phyloP scores from a whole-genome alignment of 30 jellyfish, hydroid and myxozoan species.

The Turritopsis dohrnii region DNA sequence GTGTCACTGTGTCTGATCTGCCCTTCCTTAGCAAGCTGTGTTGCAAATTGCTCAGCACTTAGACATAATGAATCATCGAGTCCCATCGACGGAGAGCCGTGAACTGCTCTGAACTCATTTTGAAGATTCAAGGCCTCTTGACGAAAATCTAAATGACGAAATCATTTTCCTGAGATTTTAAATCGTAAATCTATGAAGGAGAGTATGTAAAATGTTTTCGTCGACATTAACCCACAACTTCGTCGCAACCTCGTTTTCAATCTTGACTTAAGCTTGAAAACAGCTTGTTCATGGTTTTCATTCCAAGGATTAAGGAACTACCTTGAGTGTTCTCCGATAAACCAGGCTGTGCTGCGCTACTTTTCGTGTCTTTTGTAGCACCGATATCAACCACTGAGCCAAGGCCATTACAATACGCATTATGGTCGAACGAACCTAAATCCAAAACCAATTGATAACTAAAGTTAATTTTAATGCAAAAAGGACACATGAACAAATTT shows the following conservation, averaged over 20 bases:
- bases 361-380: neutral
- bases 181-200: neutral
- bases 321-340: slow-evolving; percentile 28
- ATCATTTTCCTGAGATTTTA: neutral
- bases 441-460: too few relatives aligned
- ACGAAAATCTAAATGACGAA: slow-evolving; percentile 39
- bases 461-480: neutral
- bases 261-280: too few relatives aligned
- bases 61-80: slow-evolving; percentile 73
- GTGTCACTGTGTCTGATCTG: slow-evolving; percentile 45
- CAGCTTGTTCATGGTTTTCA: too few relatives aligned
- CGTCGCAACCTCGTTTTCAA: neutral
- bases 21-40: slow-evolving; percentile 58
- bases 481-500: too few relatives aligned
- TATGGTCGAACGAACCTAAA: slow-evolving; percentile 44
- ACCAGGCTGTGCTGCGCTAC: neutral
- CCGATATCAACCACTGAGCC: slow-evolving; percentile 24
- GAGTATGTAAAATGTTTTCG: neutral
- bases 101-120: slow-evolving; percentile 69
- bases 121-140: slow-evolving; percentile 76
- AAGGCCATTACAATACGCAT: slow-evolving; percentile 49
- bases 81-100: slow-evolving; percentile 70
- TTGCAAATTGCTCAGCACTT: slow-evolving; percentile 83
- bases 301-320: too few relatives aligned
- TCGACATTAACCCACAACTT: too few relatives aligned